Conservation (phyloP, 2,888 invertebrate genomes). For the Aspidiotus rigidus region DNA sequence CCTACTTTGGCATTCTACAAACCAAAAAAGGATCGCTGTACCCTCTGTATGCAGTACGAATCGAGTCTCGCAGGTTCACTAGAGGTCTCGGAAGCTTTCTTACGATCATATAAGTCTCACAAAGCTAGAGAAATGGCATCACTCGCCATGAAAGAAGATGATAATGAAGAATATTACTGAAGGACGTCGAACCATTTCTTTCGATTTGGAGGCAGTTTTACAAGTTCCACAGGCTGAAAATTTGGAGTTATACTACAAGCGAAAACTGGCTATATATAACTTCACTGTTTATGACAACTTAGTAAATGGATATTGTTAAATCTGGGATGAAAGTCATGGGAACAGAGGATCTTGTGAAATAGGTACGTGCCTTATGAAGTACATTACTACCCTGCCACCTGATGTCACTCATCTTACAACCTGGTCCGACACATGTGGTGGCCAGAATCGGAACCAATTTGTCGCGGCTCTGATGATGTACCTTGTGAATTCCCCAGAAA, state of each 20-base stretch:
- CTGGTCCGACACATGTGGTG: constrained; percentile 24
- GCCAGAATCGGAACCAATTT: constrained; percentile 32
- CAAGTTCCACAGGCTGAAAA: neutral
- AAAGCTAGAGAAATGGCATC: neutral
- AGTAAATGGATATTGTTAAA: neutral
- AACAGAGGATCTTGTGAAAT: constrained; percentile 11
- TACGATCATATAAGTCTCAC: neutral
- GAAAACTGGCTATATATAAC: neutral
- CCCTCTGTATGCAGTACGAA: neutral
- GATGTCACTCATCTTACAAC: neutral
- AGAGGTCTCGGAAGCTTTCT: neutral
- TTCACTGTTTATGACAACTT: neutral
- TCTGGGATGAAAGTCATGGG: constrained; percentile 11
- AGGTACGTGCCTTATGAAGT: neutral
- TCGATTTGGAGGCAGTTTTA: constrained; percentile 4
- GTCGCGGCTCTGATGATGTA: constrained; percentile 35
- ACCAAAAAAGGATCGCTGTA: neutral
- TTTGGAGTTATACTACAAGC: neutral
- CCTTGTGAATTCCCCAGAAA: constrained; percentile 36
- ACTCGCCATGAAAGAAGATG: neutral
- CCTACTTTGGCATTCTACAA: neutral
- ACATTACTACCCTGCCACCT: neutral
- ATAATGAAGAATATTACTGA: neutral
- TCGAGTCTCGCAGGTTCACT: neutral
- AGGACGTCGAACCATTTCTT: neutral